Evolutionary conservation across 2,797 vertebrate species (phyloP), one percentile per base, ranked within the genome.

Genomic region (Allobates femoralis): DNA sequence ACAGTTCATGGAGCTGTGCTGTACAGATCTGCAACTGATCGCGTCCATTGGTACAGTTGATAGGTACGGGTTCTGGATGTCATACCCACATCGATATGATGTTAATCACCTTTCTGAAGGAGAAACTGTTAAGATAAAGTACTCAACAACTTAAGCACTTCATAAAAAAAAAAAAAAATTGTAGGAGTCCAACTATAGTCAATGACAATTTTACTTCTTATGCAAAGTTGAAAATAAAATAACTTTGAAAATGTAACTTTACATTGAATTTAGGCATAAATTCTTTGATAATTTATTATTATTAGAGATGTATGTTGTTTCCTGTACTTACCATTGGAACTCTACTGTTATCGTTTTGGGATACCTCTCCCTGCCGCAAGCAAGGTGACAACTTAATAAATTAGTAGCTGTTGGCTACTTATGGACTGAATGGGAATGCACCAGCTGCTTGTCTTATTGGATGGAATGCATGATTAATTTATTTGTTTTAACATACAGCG

Each of bases 351-450:
- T 86, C 85, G 15, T 32, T 56, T 90, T 90, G 69, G 88, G 89
- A 87, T 89, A 90, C 82, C 88, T 89, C 88, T 81, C 87, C 90
- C 87, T 90, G 87, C 89, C 67, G 21, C 84, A 91, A 92, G 91
- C 37, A 91, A 89, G 89, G 90, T 86, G 90, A 89, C 90, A 92
- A 89, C 85, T 90, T 91, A 91, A 93, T 91, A 93, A 90, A 92
- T 91, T 90, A 90, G 91, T 91, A 90, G 90, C 91, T 93, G 90
- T 90, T 82, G 92, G 90, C 89, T 89, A 91, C 91, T 93, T 92
- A 88, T 58, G 84, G 91, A 92, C 91, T 91, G 90, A 88, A 71
- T 89, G 88, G 86, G 89, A 91, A 92, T 71, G 85, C 89, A 91
- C 89, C 90, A 92, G 90, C 89, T 92, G 90, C 87, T 93, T 90